These are phyloP conservation scores for Dromiciops gliroides DNA, from an alignment of 2,113 vertebrate species.

Conservation along the genomic window DNA sequence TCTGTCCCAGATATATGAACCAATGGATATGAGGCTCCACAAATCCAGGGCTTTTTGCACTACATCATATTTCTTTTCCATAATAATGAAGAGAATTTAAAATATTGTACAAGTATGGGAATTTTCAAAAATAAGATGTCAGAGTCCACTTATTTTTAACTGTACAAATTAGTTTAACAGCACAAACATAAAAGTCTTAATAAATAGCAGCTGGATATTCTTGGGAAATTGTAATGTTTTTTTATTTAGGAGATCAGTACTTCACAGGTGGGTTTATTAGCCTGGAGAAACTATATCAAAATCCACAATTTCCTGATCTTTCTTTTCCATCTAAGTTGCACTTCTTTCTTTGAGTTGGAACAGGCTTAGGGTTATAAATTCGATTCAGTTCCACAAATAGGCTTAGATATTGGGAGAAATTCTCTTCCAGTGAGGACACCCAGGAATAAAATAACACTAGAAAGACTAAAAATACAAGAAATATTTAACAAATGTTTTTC, in stretches of 20 bases:
- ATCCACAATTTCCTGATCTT: constrained; percentile 30
- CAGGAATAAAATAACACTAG: neutral
- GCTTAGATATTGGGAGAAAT: constrained; percentile 1
- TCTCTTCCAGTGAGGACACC: neutral
- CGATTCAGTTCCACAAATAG: constrained; percentile 1
- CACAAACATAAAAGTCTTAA: constrained; percentile 33
- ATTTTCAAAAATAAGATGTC: constrained; percentile 11
- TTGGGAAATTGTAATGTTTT: neutral
- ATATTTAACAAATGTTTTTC: neutral
- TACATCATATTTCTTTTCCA: neutral
- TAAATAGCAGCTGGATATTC: constrained; percentile 41
- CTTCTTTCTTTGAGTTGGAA: neutral
- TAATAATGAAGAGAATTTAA: neutral
- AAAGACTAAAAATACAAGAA: neutral
- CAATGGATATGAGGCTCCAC: neutral
- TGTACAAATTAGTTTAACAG: constrained; percentile 51
- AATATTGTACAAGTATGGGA: neutral
- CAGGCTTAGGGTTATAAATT: constrained; percentile 50
- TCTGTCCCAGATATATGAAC: neutral
- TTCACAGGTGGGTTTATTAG: neutral
- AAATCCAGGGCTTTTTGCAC: neutral
- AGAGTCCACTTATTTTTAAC: neutral
- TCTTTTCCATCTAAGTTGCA: neutral
- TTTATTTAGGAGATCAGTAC: neutral
- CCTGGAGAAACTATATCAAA: neutral